Evolutionary conservation across 2,797 vertebrate genomes (phyloP), one percentile per base, ranked within the genome.

Genomic region (Spinus olivaceus): DNA sequence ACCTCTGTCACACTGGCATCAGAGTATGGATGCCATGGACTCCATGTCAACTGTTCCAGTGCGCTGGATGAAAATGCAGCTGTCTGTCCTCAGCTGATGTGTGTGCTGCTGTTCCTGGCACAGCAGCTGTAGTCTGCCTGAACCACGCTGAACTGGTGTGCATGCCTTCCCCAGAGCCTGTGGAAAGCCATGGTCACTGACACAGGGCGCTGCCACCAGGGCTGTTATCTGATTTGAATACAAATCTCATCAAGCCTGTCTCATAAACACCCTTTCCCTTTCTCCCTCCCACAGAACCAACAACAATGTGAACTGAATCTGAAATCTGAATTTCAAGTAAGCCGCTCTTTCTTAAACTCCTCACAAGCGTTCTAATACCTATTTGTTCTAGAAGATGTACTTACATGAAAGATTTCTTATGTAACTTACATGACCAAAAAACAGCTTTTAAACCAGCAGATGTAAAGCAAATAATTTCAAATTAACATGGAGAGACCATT

Each of bases 121-220:
- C 51, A 25, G 72, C 2, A 1, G 28, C 15, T 6, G 47, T 25
- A 6, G 44, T 18, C 42, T 64, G 64, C 33, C 23, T 11, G 44
- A 56, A 15, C 50, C 2, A 1, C 0, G 0, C 59, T 8, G 42
- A 50, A 35, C 22, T 0, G 0, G 14, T 23, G 59, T 2, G 1
- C 7, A 0, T 13, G 39, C 66, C 56, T 39, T 73, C 46, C 27
- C 37, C 0, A 5, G 0, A 32, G 18, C 30, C 3, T 1, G 1
- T 44, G 47, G 42, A 79, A 69, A 89, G 42, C 65, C 4, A 0
- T 3, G 47, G 12, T 8, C 65, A 44, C 57, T 25, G 33, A 22
- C 67, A 59, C 33, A 42, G 25, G 32, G 54, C 14, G 13, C 66
- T 72, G 46, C 54, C 51, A 51, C 67, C 12, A 6, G 27, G 44